Conservation (phyloP, 37 sponge, comb jelly and placozoan genomes). For the Bolinopsis microptera region DNA sequence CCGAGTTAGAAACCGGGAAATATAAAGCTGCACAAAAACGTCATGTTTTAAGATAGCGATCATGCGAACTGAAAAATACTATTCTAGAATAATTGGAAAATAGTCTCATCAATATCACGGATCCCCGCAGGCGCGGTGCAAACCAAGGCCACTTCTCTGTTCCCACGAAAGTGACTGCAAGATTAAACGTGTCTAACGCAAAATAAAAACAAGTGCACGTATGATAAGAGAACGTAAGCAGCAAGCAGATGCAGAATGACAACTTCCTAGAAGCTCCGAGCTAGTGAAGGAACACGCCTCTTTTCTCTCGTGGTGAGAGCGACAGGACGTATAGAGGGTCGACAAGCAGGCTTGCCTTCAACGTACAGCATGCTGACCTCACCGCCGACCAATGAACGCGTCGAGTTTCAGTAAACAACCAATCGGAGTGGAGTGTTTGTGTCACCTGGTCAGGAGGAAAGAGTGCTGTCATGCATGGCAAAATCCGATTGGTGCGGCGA, state of each 20-base stretch:
- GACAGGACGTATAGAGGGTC: background rate
- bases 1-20: background rate
- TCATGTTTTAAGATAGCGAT: background rate
- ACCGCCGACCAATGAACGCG: background rate
- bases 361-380: background rate
- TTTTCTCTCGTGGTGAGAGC: background rate
- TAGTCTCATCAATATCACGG: background rate
- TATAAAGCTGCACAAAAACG: background rate
- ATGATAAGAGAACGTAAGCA: background rate
- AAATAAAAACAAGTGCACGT: background rate
- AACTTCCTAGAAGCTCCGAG: background rate
- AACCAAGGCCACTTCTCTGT: background rate
- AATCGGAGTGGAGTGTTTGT: background rate
- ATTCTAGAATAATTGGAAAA: background rate
- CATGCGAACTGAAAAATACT: background rate
- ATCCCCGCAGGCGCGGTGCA: background rate
- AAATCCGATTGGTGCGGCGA: background rate
- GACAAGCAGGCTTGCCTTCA: background rate
- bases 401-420: background rate
- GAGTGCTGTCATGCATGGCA: conserved; percentile 19
- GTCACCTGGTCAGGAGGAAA: background rate
- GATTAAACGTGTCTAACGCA: background rate
- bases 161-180: background rate
- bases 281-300: background rate
- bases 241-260: background rate